A percentile compares a stretch with the other conserved stretches of the same genome.
These are phyloP conservation scores for Alviniconcha marisindica DNA, from an alignment of 1,140 invertebrate species.

Conservation along the genomic window DNA sequence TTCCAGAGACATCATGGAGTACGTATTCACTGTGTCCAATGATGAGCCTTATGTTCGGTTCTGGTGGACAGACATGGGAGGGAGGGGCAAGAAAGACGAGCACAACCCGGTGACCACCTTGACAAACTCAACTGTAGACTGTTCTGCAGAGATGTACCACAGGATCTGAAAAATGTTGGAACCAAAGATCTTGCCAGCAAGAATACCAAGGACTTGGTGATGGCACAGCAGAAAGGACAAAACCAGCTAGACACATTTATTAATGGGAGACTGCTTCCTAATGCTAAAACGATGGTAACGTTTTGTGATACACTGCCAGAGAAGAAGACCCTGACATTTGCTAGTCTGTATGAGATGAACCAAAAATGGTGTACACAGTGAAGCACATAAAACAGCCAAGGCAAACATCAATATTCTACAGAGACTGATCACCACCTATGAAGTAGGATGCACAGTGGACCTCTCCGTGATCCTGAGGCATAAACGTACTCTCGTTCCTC, in stretches of 20 bases:
- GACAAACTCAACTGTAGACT: background rate
- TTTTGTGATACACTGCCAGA: background rate
- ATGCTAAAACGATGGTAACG: background rate
- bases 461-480: too few relatives aligned
- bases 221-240: conserved; percentile 4
- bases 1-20: conserved; percentile 9
- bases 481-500: too few relatives aligned
- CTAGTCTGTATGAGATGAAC: background rate
- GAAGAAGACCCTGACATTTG: background rate
- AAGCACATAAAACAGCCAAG: background rate
- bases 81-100: conserved; percentile 6
- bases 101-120: background rate
- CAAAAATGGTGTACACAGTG: background rate
- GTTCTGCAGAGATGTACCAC: background rate
- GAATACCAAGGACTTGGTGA: background rate
- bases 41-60: background rate
- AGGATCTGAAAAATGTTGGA: background rate
- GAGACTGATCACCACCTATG: background rate
- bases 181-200: conserved; percentile 11
- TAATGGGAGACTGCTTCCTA: background rate
- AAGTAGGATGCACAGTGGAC: too few relatives aligned
- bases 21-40: background rate
- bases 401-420: background rate
- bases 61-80: background rate
- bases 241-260: background rate